phyloP scores from a whole-genome alignment of 2,113 vertebrate genomes.

The Blennius ocellaris region DNA sequence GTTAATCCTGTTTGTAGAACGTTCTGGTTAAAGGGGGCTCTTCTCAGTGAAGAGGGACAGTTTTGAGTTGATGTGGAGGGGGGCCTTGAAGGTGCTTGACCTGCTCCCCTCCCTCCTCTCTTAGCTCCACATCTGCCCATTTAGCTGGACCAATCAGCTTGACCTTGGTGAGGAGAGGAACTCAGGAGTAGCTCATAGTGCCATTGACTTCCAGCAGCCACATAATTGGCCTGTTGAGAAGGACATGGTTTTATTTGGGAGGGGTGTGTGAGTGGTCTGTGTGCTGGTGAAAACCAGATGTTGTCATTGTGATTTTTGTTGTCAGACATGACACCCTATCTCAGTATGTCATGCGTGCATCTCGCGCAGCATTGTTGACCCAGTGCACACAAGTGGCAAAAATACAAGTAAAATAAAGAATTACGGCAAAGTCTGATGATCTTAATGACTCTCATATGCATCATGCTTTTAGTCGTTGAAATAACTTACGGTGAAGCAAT shows the following conservation, averaged over 20 bases:
- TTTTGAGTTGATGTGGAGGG: conserved; percentile 78
- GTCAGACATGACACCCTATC: neutral
- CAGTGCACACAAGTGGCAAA: neutral
- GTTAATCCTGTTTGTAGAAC: conserved; percentile 81
- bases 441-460: too few relatives aligned
- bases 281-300: conserved; percentile 32
- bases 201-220: conserved; percentile 79
- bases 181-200: conserved; percentile 66
- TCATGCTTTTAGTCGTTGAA: neutral
- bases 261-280: neutral
- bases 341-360: neutral
- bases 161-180: conserved; percentile 82
- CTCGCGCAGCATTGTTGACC: neutral
- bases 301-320: conserved; percentile 14
- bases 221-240: conserved; percentile 83
- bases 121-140: conserved; percentile 80
- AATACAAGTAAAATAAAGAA: neutral
- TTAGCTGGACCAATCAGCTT: conserved; percentile 85
- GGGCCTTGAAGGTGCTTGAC: conserved; percentile 81
- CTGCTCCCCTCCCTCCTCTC: conserved; percentile 59
- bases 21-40: conserved; percentile 72
- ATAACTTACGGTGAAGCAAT: conserved; percentile 7
- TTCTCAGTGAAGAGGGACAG: conserved; percentile 80
- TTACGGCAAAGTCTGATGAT: neutral
- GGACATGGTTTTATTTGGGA: conserved; percentile 39